Evolutionary conservation across 2,888 invertebrate species (phyloP).

Genomic region (Dorcus hopei): DNA sequence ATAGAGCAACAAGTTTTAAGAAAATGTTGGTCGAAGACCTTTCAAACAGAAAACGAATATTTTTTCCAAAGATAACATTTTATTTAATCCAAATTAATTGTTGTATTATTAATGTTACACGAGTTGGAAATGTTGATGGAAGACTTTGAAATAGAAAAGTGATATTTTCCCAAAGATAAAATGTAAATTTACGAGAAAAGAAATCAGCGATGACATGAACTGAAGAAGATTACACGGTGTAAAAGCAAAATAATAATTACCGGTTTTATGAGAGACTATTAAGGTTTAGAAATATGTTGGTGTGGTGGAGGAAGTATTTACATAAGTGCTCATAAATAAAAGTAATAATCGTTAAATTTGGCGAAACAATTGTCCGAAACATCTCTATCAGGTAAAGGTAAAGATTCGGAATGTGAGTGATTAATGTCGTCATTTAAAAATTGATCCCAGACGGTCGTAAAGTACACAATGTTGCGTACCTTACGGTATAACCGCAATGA

Average conservation of each 20-base stretch:
- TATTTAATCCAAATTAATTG: too few species aligned
- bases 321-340: slow-evolving; percentile 19
- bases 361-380: slow-evolving; percentile 1
- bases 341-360: slow-evolving; percentile 24
- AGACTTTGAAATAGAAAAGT: too few species aligned
- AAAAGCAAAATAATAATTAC: slow-evolving; percentile 12
- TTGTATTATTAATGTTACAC: too few species aligned
- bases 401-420: background rate
- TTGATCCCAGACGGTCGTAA: background rate
- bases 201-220: background rate
- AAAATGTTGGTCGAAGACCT: too few species aligned
- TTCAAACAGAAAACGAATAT: too few species aligned
- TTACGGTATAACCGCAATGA: background rate
- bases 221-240: background rate
- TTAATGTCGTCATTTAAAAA: background rate
- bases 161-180: too few species aligned
- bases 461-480: background rate
- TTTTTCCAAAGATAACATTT: too few species aligned
- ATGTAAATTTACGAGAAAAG: too few species aligned
- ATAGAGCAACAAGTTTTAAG: too few species aligned
- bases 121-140: too few species aligned
- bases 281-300: background rate
- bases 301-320: slow-evolving; percentile 10
- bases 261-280: slow-evolving; percentile 8
- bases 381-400: slow-evolving; percentile 7